phyloP scores from a whole-genome alignment of 2,888 invertebrate genomes.

The Lypha dubia region DNA sequence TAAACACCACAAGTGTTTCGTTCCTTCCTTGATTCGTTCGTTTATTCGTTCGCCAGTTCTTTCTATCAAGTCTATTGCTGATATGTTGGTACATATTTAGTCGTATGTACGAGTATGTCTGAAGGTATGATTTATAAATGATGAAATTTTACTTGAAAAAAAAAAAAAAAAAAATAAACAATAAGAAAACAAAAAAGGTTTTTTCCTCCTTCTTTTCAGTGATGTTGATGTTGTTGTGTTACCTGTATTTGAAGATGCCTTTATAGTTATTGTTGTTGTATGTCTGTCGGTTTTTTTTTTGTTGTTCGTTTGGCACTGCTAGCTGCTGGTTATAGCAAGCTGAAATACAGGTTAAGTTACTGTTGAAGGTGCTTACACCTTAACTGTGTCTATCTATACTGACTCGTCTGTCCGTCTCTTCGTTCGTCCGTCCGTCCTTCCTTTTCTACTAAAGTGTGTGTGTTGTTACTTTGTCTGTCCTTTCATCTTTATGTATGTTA shows the following conservation, averaged over 20 bases:
- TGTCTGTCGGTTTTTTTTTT: slow-evolving; percentile 35
- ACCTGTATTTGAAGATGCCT: slow-evolving; percentile 46
- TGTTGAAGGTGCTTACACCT: slow-evolving; percentile 71
- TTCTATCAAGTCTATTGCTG: not conserved
- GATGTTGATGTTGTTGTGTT: slow-evolving; percentile 46
- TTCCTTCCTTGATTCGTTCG: not conserved
- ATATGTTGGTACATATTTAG: slow-evolving; percentile 2
- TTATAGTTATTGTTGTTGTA: slow-evolving; percentile 38
- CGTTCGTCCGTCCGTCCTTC: not conserved
- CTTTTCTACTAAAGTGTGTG: slow-evolving; percentile 9
- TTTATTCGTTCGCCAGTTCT: not conserved
- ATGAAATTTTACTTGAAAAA: slow-evolving; percentile 25
- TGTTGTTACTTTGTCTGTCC: not conserved
- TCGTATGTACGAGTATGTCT: too few relatives aligned
- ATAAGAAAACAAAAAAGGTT: slow-evolving; percentile 50
- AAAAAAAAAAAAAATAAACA: not conserved
- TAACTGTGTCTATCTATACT: slow-evolving; percentile 42
- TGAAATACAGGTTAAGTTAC: slow-evolving; percentile 72
- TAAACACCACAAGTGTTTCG: slow-evolving; percentile 1
- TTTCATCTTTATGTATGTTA: not conserved
- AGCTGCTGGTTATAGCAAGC: slow-evolving; percentile 51
- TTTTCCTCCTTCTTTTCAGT: slow-evolving; percentile 10
- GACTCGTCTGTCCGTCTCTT: not conserved
- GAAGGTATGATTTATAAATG: slow-evolving; percentile 34
- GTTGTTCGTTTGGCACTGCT: slow-evolving; percentile 14